Evolutionary conservation across 2,797 vertebrate genomes (phyloP), one percentile per base, ranked within the genome.

Genomic region (Hylomyscus alleni): DNA sequence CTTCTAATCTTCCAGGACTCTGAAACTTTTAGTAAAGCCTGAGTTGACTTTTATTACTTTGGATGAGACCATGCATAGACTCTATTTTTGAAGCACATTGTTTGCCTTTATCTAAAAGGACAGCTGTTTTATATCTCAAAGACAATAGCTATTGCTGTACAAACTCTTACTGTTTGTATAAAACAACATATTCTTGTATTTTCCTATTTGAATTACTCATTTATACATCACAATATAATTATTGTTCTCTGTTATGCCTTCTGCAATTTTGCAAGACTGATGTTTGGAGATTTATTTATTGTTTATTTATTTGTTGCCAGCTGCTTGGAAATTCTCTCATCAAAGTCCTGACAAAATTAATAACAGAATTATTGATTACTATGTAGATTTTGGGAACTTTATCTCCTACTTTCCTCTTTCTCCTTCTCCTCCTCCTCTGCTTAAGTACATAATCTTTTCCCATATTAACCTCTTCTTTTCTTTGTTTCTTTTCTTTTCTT

Each of bases 121-220:
- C 1, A 90, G 50, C 29, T 75, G 47, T 89, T 95, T 94, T 60
- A 89, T 3, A 0, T 93, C 34, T 67, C 62, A 75, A 88, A n/a
- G 80, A 97, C 6, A 58, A 44, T 82, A 95, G 62, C 54, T 91
- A 88, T 93, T 95, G 50, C 69, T 84, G 34, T n/a, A 86, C 76
- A 90, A 56, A 37, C 20, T 83, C 95, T 97, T 96, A 31, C 19
- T 92, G 86, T 95, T 77, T 91, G 24, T n/a, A 76, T 65, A 92
- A 94, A 97, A 88, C 84, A 97, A 72, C n/a, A 95, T 62, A 94
- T 95, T 95, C 12, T 78, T 0, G n/a, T 86, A 34, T 83, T 95
- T 95, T 90, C 77, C 50, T 95, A 19, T 91, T 95, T 93, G 62
- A 97, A 94, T 91, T 89, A 86, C 40, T 84, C 96, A 12, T 60